Evolutionary conservation across 2,113 vertebrate genomes (phyloP), one percentile per base, ranked within the genome.

Genomic region (Pterocles gutturalis): DNA sequence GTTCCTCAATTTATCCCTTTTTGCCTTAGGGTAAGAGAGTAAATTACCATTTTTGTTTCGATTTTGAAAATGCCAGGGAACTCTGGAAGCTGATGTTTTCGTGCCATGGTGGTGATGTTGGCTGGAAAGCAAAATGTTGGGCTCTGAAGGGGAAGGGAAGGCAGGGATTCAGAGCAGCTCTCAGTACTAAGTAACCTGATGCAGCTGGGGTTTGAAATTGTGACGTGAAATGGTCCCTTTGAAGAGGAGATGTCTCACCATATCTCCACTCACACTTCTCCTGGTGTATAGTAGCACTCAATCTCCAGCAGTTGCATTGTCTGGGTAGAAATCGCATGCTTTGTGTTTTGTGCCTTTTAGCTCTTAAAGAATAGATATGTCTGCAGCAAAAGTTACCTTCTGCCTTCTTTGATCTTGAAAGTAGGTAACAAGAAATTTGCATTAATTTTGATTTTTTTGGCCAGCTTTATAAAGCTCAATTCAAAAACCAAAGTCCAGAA

Each of bases 101-200:
- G 1, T 67, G 7, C 36, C 1, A 1, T 5, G 20, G 17, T 67
- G 78, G 29, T 34, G 38, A 20, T 33, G 43, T 17, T 0, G 7
- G n/a, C 55, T 70, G 29, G 29, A 41, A 22, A 57, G 61, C 49
- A 1, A 6, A 38, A 29, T 7, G 19, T 15, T 80, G 80, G 24
- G 28, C 45, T 77, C 49, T 17, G 17, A 26, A 82, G 62, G 21
- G 34, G 6, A 75, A 18, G 51, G 43, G 22, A 66, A 73, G 55
- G 77, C 58, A 22, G 45, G 45, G 73, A 26, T 13, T 53, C 29
- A 20, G 15, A 85, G 65, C 36, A 62, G 31, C 12, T 54, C 33
- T 11, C 5, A 16, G 49, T 31, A 24, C 19, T 16, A 22, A 45
- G 11, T 46, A 38, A 51, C 36, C 10, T 28, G 20, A 9, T 73